Conservation (phyloP, 1,140 invertebrate genomes). For the Notospermus geniculatus region DNA sequence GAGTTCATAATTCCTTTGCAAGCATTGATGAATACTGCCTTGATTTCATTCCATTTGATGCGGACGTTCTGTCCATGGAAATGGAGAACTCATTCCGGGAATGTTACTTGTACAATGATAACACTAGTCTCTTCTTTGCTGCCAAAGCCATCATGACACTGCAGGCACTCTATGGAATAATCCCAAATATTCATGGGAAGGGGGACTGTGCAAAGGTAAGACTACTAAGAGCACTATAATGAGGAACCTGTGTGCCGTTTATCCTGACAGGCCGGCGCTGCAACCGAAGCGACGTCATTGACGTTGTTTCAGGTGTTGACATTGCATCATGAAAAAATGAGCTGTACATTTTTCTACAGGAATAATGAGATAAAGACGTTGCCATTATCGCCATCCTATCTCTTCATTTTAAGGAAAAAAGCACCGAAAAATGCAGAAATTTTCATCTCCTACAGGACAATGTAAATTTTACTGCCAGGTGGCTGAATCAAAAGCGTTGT, state of each 20-base stretch:
- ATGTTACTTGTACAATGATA: constrained; percentile 82
- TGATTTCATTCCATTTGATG: constrained; percentile 87
- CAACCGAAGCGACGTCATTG: too few relatives aligned
- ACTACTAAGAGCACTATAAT: neutral
- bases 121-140: constrained; percentile 81
- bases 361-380: neutral
- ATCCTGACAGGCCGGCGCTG: too few relatives aligned
- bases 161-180: constrained; percentile 85
- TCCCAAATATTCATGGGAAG: constrained; percentile 86
- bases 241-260: too few relatives aligned
- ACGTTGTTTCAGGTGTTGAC: too few relatives aligned
- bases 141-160: constrained; percentile 82
- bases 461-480: too few relatives aligned
- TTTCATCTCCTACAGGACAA: too few relatives aligned
- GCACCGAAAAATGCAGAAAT: too few relatives aligned
- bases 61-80: constrained; percentile 91
- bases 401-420: too few relatives aligned
- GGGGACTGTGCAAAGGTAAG: constrained; percentile 74
- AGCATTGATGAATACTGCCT: constrained; percentile 81
- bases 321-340: too few relatives aligned
- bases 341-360: too few relatives aligned
- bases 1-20: neutral
- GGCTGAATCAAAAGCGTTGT: too few relatives aligned
- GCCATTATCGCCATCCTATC: too few relatives aligned
- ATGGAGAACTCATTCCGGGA: constrained; percentile 61